Base-by-base conservation (phyloP, 2,797 vertebrate species). In the Hirundo rustica region DNA sequence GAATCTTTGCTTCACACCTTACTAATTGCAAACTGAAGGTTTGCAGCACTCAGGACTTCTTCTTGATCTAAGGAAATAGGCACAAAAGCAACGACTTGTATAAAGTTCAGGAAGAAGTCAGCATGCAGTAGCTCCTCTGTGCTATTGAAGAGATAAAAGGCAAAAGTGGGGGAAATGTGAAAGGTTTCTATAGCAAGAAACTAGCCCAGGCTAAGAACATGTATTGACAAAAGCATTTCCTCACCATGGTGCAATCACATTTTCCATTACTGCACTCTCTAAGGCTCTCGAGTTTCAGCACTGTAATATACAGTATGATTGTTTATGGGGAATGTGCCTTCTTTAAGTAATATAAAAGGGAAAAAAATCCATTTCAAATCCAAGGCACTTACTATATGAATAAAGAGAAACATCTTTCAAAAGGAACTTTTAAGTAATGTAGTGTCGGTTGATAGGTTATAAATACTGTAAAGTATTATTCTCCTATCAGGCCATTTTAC, bases 201-300 rank as follows among this genome's bases (percentile, higher is more conserved):
- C 92, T 82, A 88, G 54, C 44, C 34, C 68, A 64, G 78, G 67
- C 85, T 85, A 44, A 89, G 85, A 96, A 84, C 79, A 91, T 36
- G 17, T 88, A 86, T 85, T 76, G 81, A 93, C 92, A 89, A 79
- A 92, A 96, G 44, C 82, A 95, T 97, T 97, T 97, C 95, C 78
- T 78, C 81, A 78, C 92, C 54, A 5, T 85, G 72, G 61, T 84
- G 81, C 93, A 94, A 96, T 96, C 95, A 89, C 83, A 85, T 96
- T 97, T 96, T 97, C 94, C 93, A 94, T 93, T 96, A 89, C 95
- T 93, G 76, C 88, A 70, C 66, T 94, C 91, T 94, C 80, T 58
- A 78, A 91, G 88, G 95, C 62, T 90, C 88, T 95, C n/a, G 7
- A 34, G 42, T 96, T 96, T 97, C 81, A 89, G 50, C 70, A 64